These are phyloP conservation scores for Drosophila ustulata DNA, from an alignment of 2,888 invertebrate genomes.

Conservation along the genomic window DNA sequence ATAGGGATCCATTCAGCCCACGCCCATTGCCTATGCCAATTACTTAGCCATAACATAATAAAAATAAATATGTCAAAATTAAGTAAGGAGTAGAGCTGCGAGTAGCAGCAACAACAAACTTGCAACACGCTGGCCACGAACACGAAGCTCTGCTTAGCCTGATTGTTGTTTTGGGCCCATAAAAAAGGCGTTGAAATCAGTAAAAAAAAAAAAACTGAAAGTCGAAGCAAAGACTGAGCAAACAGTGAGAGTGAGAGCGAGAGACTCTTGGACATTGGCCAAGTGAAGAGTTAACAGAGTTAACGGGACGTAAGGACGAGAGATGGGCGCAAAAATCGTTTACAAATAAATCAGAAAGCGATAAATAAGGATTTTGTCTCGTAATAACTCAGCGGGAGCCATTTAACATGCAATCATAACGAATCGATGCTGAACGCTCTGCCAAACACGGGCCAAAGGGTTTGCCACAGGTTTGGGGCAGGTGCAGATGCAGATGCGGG, in stretches of 20 bases:
- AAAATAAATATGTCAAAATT: constrained; percentile 81
- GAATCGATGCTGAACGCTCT: constrained; percentile 83
- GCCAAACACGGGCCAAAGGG: constrained; percentile 15
- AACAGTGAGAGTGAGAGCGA: constrained; percentile 17
- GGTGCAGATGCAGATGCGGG: not conserved
- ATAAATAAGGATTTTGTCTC: constrained; percentile 85
- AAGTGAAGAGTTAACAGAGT: not conserved
- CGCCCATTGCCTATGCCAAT: constrained; percentile 15
- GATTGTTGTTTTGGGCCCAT: constrained; percentile 49
- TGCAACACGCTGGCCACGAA: constrained; percentile 50
- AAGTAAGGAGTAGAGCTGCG: constrained; percentile 64
- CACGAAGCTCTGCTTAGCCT: constrained; percentile 32
- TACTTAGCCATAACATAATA: constrained; percentile 52
- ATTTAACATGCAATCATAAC: constrained; percentile 85
- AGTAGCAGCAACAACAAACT: constrained; percentile 41
- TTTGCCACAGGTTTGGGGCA: too few species aligned
- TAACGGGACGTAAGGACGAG: constrained; percentile 38
- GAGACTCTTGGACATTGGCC: constrained; percentile 31
- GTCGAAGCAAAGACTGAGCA: constrained; percentile 25
- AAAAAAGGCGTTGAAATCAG: constrained; percentile 75
- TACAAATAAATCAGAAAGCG: constrained; percentile 85
- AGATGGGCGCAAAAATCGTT: constrained; percentile 76
- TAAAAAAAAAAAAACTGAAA: constrained; percentile 51
- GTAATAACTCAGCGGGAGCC: constrained; percentile 85
- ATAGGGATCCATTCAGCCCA: not conserved